Evolutionary conservation across 2,888 invertebrate genomes (phyloP).

Genomic region (Drosophila gaucha): DNA sequence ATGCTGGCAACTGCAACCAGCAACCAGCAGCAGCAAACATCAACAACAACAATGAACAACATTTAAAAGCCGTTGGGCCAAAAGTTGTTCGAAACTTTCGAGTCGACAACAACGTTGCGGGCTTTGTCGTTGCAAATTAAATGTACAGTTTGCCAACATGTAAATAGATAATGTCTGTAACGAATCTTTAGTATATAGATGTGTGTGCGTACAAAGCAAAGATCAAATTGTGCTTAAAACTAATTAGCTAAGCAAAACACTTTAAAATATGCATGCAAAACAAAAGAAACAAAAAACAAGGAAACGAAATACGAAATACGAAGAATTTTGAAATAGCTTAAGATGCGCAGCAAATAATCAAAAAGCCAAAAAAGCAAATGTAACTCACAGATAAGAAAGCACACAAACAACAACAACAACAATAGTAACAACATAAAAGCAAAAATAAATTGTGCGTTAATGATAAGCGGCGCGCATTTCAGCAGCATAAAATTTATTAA

Average conservation of each 20-base stretch:
- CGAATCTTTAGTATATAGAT: constrained; percentile 23
- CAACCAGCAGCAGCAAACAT: constrained; percentile 37
- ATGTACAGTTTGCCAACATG: constrained; percentile 70
- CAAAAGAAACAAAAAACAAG: not conserved
- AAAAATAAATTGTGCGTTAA: constrained; percentile 82
- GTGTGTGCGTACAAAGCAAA: constrained; percentile 23
- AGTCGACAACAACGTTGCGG: constrained; percentile 51
- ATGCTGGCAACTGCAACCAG: constrained; percentile 19
- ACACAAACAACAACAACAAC: constrained; percentile 30
- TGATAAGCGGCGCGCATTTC: constrained; percentile 79
- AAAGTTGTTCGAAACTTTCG: constrained; percentile 58
- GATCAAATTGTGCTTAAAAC: constrained; percentile 57
- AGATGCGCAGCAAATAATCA: constrained; percentile 76
- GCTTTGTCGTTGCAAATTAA: constrained; percentile 69
- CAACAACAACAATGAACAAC: constrained; percentile 69
- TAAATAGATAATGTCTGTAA: constrained; percentile 71
- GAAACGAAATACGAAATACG: constrained; percentile 31
- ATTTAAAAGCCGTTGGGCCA: constrained; percentile 71
- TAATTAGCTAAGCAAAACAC: constrained; percentile 66
- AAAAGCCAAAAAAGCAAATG: constrained; percentile 78
- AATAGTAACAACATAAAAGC: constrained; percentile 67
- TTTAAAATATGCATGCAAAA: constrained; percentile 40
- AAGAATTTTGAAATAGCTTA: constrained; percentile 50
- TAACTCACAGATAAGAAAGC: constrained; percentile 73
- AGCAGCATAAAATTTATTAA: constrained; percentile 78